Evolutionary conservation across 2,888 invertebrate species (phyloP).

Genomic region (Cryptocheilus praepositus): DNA sequence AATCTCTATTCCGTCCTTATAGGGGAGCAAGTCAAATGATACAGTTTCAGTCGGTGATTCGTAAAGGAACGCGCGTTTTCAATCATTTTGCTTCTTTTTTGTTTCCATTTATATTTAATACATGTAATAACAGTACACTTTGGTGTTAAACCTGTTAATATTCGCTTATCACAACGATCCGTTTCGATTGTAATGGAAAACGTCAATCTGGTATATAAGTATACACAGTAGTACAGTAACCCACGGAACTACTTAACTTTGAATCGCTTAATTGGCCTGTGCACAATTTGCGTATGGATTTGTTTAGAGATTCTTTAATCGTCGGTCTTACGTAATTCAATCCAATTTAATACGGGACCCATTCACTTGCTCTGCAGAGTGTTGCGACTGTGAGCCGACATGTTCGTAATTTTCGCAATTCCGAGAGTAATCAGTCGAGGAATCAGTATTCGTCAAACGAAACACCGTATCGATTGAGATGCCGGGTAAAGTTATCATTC

Average conservation of each 20-base stretch:
- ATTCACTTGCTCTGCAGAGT: slow-evolving; percentile 19
- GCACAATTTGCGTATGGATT: slow-evolving; percentile 50
- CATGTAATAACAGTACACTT: too few relatives aligned
- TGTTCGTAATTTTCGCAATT: slow-evolving; percentile 27
- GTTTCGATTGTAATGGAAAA: too few relatives aligned
- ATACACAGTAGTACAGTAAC: too few relatives aligned
- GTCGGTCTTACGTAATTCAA: slow-evolving; percentile 51
- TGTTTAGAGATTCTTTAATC: slow-evolving; percentile 57
- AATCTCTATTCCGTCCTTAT: too few relatives aligned
- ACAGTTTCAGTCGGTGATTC: too few relatives aligned
- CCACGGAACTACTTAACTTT: neutral
- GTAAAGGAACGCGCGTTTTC: too few relatives aligned
- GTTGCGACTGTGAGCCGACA: slow-evolving; percentile 25
- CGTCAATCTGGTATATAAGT: too few relatives aligned
- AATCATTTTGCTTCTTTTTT: too few relatives aligned
- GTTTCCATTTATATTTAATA: too few relatives aligned
- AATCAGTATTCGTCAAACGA: slow-evolving; percentile 26
- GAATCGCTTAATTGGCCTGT: slow-evolving; percentile 40
- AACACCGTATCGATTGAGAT: slow-evolving; percentile 9
- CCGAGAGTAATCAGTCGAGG: slow-evolving; percentile 27
- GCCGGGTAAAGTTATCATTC: neutral
- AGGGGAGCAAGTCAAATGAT: too few relatives aligned
- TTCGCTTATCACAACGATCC: too few relatives aligned
- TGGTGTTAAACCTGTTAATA: too few relatives aligned
- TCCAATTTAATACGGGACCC: slow-evolving; percentile 49